Percentiles rank a stretch among this genome's conserved stretches.
Conservation (phyloP, 2,888 invertebrate species). For the Phaedon cochleariae region DNA sequence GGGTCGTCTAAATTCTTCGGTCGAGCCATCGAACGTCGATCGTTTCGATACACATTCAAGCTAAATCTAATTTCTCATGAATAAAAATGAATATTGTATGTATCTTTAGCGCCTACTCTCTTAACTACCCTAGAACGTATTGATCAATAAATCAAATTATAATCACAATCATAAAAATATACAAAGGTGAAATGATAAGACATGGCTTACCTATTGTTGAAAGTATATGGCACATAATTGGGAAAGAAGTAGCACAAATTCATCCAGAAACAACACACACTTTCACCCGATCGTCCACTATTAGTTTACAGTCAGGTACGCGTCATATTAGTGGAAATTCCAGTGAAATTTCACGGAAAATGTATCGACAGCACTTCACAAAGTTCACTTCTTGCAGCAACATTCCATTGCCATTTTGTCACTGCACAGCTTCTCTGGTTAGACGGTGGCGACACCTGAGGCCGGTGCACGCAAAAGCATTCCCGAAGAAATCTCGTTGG, state of each 20-base stretch:
- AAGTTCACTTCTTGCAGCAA: conserved; percentile 58
- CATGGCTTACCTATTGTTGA: conserved; percentile 64
- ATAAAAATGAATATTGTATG: conserved; percentile 26
- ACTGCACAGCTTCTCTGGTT: conserved; percentile 52
- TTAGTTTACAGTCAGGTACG: conserved; percentile 48
- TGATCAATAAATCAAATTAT: conserved; percentile 53
- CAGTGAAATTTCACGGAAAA: conserved; percentile 49
- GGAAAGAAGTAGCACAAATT: conserved; percentile 54
- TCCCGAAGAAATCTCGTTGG: conserved; percentile 29
- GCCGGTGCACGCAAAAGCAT: conserved; percentile 31
- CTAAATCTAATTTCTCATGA: conserved; percentile 16
- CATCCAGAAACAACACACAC: conserved; percentile 50
- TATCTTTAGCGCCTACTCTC: background rate
- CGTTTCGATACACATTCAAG: background rate
- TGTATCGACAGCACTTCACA: conserved; percentile 58
- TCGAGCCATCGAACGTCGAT: background rate
- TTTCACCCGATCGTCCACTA: conserved; percentile 47
- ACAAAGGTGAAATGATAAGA: conserved; percentile 62
- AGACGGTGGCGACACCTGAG: conserved; percentile 45
- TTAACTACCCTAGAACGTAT: background rate
- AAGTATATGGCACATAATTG: conserved; percentile 60
- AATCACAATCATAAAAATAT: conserved; percentile 56
- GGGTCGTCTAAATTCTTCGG: conserved; percentile 6
- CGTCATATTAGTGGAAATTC: conserved; percentile 52
- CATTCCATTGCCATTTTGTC: conserved; percentile 65